These are phyloP conservation scores for Sebastes glaucus DNA, from an alignment of 2,797 vertebrate species.

Conservation along the genomic window DNA sequence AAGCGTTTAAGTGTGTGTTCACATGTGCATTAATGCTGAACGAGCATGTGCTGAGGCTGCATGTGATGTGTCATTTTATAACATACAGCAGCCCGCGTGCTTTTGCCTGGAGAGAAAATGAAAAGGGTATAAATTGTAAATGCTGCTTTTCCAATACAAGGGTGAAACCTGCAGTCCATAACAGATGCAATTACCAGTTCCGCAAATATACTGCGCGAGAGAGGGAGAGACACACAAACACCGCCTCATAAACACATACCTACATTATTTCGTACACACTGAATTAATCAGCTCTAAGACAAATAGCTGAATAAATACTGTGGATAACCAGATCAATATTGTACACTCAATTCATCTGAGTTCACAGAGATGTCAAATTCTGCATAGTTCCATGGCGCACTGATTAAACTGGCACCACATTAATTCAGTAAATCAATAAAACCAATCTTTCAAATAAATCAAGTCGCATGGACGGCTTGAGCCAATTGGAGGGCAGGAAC, in stretches of 20 bases:
- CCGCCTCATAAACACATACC: conserved; percentile 54
- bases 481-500: conserved; percentile 74
- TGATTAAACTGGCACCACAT: conserved; percentile 84
- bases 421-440: conserved; percentile 85
- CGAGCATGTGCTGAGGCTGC: not conserved
- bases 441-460: conserved; percentile 86
- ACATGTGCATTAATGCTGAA: conserved; percentile 14
- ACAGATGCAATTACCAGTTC: conserved; percentile 65
- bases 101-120: conserved; percentile 23
- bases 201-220: conserved; percentile 39
- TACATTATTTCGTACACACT: conserved; percentile 66
- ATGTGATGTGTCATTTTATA: conserved; percentile 18
- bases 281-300: conserved; percentile 83
- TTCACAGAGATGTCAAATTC: conserved; percentile 84
- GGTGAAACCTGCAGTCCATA: conserved; percentile 59
- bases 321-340: conserved; percentile 82
- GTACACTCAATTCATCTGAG: conserved; percentile 83
- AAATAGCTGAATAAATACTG: conserved; percentile 84
- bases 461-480: conserved; percentile 72
- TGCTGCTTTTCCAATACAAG: conserved; percentile 43
- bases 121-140: conserved; percentile 17
- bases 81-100: conserved; percentile 2
- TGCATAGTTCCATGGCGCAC: conserved; percentile 75
- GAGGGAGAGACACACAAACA: conserved; percentile 38
- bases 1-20: conserved; percentile 10